phyloP scores from a whole-genome alignment of 2,797 vertebrate genomes.

The Hapalemur alaotrensis region DNA sequence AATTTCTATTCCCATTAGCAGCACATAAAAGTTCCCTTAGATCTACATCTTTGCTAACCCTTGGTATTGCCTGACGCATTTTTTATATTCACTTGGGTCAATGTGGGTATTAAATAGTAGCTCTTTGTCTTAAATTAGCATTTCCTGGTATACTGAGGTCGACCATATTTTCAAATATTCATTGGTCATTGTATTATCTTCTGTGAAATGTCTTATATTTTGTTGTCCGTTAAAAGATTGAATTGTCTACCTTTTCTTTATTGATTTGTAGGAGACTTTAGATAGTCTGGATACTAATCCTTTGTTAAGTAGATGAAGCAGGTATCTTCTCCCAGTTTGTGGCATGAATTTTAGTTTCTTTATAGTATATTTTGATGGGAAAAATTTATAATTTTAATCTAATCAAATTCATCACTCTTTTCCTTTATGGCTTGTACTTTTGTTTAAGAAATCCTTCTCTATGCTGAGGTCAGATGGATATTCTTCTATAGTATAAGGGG shows the following conservation, averaged over 20 bases:
- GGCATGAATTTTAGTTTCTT: background rate
- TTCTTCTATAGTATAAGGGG: background rate
- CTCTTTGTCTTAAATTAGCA: background rate
- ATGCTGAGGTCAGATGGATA: background rate
- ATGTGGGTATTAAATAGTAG: background rate
- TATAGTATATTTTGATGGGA: background rate
- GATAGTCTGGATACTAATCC: background rate
- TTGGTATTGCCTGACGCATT: background rate
- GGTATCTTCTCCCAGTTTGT: background rate
- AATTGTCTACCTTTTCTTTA: background rate
- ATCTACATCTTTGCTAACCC: background rate
- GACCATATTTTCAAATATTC: background rate
- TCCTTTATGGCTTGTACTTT: background rate
- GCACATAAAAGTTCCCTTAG: background rate
- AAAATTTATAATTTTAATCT: background rate
- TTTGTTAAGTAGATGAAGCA: background rate
- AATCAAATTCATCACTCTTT: background rate
- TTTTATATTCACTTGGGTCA: background rate
- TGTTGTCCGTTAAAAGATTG: background rate
- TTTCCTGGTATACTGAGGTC: background rate
- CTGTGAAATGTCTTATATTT: background rate
- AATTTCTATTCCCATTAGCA: background rate
- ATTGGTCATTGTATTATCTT: background rate
- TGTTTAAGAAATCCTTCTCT: background rate
- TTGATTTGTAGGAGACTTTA: background rate